Percentiles rank a stretch among this genome's conserved stretches.
phyloP scores from a whole-genome alignment of 1,140 invertebrate species.

The Drosophila tsacasi region DNA sequence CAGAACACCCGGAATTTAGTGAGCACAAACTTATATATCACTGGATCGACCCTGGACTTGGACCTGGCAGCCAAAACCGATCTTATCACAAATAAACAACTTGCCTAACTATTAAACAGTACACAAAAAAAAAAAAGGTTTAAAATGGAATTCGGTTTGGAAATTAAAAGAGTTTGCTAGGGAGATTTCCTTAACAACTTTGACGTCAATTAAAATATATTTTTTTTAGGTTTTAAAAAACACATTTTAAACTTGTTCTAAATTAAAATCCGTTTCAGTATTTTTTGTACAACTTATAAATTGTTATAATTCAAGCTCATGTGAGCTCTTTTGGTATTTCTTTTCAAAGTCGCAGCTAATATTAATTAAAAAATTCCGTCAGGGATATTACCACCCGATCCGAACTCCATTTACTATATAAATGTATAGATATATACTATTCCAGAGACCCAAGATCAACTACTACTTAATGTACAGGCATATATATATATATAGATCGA shows the following conservation, averaged over 20 bases:
- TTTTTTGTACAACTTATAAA: neutral
- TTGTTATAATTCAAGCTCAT: neutral
- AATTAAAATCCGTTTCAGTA: neutral
- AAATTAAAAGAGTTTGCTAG: neutral
- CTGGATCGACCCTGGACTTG: conserved; percentile 39
- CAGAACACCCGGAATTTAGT: conserved; percentile 41
- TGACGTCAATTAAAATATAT: too few species aligned
- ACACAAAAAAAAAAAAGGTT: neutral
- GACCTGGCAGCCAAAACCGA: conserved; percentile 28
- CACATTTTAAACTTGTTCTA: too few species aligned
- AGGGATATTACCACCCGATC: neutral
- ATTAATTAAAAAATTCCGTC: neutral
- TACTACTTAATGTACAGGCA: conserved; percentile 10
- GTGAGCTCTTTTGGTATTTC: neutral
- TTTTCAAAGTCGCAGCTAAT: neutral
- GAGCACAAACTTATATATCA: conserved; percentile 50
- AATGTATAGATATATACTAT: neutral
- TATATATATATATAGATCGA: conserved; percentile 7
- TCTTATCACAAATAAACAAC: conserved; percentile 61
- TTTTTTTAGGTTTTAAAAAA: too few species aligned
- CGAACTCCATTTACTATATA: neutral
- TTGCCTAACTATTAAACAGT: conserved; percentile 20
- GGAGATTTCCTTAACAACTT: too few species aligned
- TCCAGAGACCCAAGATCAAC: conserved; percentile 7
- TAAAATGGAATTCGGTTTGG: neutral